A percentile compares a stretch with the other conserved stretches of the same genome.
These are phyloP conservation scores for Steinernema hermaphroditum DNA, from an alignment of 2,888 invertebrate species.

Conservation along the genomic window DNA sequence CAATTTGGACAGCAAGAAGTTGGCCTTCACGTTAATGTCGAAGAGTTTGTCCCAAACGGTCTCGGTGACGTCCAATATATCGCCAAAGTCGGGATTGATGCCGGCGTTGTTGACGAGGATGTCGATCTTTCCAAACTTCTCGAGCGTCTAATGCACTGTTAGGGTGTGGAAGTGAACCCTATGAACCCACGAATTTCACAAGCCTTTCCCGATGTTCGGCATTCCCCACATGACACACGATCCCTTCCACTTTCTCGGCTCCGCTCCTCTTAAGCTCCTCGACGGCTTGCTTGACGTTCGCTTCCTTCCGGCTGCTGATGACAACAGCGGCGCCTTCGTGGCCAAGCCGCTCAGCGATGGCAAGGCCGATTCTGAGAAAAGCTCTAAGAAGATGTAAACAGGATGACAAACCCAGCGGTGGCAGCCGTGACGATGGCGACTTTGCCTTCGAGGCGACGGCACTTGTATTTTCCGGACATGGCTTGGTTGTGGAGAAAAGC, in stretches of 20 bases:
- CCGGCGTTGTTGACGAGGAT: too few species aligned
- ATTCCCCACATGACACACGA: constrained; percentile 81
- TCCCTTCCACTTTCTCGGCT: constrained; percentile 74
- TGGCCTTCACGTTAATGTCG: constrained; percentile 87
- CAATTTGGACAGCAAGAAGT: constrained; percentile 84
- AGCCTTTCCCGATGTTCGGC: constrained; percentile 36
- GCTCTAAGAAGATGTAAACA: too few species aligned
- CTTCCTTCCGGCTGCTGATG: constrained; percentile 84
- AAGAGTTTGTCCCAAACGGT: constrained; percentile 88
- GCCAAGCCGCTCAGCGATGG: constrained; percentile 84
- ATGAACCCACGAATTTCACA: constrained; percentile 31
- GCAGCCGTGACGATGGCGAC: constrained; percentile 64
- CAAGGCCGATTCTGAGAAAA: constrained; percentile 81
- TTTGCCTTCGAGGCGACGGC: constrained; percentile 56
- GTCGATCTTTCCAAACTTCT: constrained; percentile 71
- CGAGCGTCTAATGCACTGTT: constrained; percentile 47
- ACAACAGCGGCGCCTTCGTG: constrained; percentile 88
- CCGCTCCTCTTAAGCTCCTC: constrained; percentile 75
- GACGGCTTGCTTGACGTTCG: constrained; percentile 82
- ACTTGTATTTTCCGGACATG: constrained; percentile 42
- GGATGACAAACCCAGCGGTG: constrained; percentile 54
- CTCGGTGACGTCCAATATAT: constrained; percentile 78
- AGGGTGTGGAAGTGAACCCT: background rate
- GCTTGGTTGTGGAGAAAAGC: background rate
- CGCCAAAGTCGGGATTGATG: constrained; percentile 81